Conservation (phyloP, 1,140 invertebrate species). For the Conus ventricosus region DNA sequence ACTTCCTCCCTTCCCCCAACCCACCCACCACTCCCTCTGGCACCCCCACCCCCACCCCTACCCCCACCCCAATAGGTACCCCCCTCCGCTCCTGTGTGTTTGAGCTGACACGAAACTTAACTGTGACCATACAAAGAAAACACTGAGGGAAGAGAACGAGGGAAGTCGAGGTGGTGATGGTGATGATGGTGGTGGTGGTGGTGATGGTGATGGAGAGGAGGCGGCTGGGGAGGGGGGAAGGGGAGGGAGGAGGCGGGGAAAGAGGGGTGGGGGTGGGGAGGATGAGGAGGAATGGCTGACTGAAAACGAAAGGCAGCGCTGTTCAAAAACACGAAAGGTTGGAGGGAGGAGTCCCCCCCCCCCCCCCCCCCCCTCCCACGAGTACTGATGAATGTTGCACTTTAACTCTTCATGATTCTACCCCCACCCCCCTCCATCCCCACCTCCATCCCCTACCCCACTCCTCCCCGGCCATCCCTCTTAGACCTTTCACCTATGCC, state of each 20-base stretch:
- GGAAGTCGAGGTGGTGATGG: neutral
- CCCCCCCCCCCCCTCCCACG: neutral
- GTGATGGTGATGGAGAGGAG: neutral
- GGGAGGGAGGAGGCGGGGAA: neutral
- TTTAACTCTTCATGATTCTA: neutral
- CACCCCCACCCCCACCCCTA: too few relatives aligned
- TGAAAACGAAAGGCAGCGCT: neutral
- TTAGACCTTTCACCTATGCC: neutral
- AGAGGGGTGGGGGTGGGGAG: neutral
- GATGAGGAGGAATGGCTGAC: neutral
- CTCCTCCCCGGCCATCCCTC: neutral
- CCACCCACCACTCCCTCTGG: too few relatives aligned
- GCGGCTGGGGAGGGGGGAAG: neutral
- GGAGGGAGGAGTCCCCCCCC: neutral
- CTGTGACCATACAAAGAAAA: neutral
- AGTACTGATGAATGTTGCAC: neutral
- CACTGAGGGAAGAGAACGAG: neutral
- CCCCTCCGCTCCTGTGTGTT: neutral
- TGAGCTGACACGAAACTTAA: neutral
- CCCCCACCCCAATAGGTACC: too few relatives aligned
- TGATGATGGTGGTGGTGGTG: neutral
- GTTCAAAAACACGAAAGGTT: neutral
- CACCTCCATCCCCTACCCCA: too few relatives aligned
- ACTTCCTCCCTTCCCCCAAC: neutral
- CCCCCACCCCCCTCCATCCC: neutral